These are phyloP conservation scores for Parelbella ahira DNA, from an alignment of 2,888 invertebrate species.

Conservation along the genomic window DNA sequence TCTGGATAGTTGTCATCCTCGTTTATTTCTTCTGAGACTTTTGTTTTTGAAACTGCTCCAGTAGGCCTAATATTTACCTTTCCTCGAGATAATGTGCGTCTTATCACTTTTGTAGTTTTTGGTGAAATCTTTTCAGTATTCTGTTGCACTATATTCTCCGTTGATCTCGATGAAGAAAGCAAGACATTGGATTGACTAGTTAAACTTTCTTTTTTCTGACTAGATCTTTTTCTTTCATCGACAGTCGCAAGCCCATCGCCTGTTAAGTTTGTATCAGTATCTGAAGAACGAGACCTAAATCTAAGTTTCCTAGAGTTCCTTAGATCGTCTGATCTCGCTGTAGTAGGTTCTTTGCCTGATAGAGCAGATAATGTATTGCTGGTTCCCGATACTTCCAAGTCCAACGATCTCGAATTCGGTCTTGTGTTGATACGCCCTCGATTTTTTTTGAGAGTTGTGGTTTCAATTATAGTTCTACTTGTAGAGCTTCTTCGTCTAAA, in stretches of 20 bases:
- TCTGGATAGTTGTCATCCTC: constrained; percentile 85
- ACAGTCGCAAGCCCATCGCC: constrained; percentile 52
- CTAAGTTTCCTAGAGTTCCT: constrained; percentile 59
- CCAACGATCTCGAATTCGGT: constrained; percentile 47
- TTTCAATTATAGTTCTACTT: constrained; percentile 42
- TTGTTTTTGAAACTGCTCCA: constrained; percentile 38
- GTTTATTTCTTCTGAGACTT: constrained; percentile 71
- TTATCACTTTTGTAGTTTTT: constrained; percentile 53
- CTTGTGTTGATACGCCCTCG: constrained; percentile 53
- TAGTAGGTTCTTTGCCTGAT: constrained; percentile 52
- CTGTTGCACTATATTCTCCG: constrained; percentile 27
- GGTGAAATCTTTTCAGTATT: constrained; percentile 49
- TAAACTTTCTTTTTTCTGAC: constrained; percentile 54
- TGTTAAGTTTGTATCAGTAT: constrained; percentile 66
- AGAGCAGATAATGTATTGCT: constrained; percentile 53
- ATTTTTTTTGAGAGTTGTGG: constrained; percentile 36
- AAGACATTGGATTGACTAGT: constrained; percentile 61
- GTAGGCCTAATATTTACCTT: constrained; percentile 46
- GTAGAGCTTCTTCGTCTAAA: constrained; percentile 53
- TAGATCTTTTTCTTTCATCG: constrained; percentile 59
- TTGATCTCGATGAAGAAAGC: constrained; percentile 39
- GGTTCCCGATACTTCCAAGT: constrained; percentile 60
- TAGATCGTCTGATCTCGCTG: constrained; percentile 49
- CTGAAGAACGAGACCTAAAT: constrained; percentile 54
- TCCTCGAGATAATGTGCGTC: constrained; percentile 50